A percentile compares a stretch with the other conserved stretches of the same genome.
These are phyloP conservation scores for Pegoplata infirma DNA, from an alignment of 2,888 invertebrate species.

Conservation along the genomic window DNA sequence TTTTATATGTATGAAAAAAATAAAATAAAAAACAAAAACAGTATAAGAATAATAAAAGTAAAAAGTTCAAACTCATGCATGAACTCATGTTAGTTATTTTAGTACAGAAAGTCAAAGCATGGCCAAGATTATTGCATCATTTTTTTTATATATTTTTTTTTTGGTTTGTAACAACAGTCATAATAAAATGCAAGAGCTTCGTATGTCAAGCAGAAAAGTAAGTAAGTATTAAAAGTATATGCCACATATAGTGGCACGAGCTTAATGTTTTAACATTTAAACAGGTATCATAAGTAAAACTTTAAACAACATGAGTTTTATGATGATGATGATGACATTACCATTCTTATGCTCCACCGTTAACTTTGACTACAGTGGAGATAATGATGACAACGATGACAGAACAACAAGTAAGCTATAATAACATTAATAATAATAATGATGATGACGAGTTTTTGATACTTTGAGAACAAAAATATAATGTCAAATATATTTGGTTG, in stretches of 20 bases:
- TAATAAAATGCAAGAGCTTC: constrained; percentile 21
- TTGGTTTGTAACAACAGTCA: constrained; percentile 14
- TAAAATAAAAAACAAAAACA: constrained; percentile 21
- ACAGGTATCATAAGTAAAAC: constrained; percentile 59
- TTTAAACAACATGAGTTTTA: constrained; percentile 48
- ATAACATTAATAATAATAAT: constrained; percentile 30
- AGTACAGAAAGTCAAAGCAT: constrained; percentile 33
- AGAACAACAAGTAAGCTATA: background rate
- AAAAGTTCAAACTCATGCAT: constrained; percentile 63
- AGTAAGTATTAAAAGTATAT: background rate
- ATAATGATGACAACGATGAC: constrained; percentile 23
- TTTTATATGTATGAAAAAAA: constrained; percentile 16
- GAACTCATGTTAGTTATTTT: constrained; percentile 55
- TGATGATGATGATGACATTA: constrained; percentile 57
- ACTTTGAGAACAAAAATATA: background rate
- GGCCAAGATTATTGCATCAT: constrained; percentile 61
- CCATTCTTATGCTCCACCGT: constrained; percentile 32
- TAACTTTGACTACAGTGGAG: background rate
- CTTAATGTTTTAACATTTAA: constrained; percentile 62
- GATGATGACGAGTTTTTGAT: constrained; percentile 10
- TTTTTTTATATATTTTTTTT: too few species aligned
- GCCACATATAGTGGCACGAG: constrained; percentile 57
- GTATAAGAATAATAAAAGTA: constrained; percentile 60
- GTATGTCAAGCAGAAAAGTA: constrained; percentile 31
- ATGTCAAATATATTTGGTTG: background rate